A percentile compares a stretch with the other conserved stretches of the same genome.
Evolutionary conservation across 2,113 vertebrate species (phyloP).

Genomic region (Axis porcinus): DNA sequence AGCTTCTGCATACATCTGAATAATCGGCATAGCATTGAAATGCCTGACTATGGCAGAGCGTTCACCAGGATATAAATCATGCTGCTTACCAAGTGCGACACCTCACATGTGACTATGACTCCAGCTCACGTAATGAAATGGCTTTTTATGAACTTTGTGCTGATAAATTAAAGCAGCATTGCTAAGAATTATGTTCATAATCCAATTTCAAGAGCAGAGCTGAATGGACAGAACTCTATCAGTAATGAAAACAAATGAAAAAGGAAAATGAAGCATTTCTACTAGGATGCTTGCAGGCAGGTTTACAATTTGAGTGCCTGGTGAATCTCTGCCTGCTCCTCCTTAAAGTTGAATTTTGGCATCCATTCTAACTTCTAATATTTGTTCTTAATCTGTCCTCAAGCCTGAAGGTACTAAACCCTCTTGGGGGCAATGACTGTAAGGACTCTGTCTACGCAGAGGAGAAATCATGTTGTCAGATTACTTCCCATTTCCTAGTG

Average conservation of each 20-base stretch:
- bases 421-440: not conserved
- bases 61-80: slow-evolving; percentile 77
- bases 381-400: slow-evolving; percentile 15
- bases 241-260: not conserved
- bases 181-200: slow-evolving; percentile 42
- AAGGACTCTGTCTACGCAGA: not conserved
- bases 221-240: not conserved
- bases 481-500: not conserved
- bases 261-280: not conserved
- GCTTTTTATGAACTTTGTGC: slow-evolving; percentile 61
- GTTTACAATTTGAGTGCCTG: not conserved
- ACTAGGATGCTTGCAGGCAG: not conserved
- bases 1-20: slow-evolving; percentile 79
- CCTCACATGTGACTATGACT: slow-evolving; percentile 24
- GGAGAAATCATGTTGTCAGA: not conserved
- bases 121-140: not conserved
- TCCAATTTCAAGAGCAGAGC: slow-evolving; percentile 21
- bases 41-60: slow-evolving; percentile 42
- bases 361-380: not conserved
- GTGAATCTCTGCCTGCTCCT: not conserved
- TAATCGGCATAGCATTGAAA: slow-evolving; percentile 76
- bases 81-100: not conserved
- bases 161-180: slow-evolving; percentile 39
- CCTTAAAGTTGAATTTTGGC: slow-evolving; percentile 4
- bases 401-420: not conserved